These are phyloP conservation scores for Cirrhinus molitorella DNA, from an alignment of 2,797 vertebrate species.

Conservation along the genomic window DNA sequence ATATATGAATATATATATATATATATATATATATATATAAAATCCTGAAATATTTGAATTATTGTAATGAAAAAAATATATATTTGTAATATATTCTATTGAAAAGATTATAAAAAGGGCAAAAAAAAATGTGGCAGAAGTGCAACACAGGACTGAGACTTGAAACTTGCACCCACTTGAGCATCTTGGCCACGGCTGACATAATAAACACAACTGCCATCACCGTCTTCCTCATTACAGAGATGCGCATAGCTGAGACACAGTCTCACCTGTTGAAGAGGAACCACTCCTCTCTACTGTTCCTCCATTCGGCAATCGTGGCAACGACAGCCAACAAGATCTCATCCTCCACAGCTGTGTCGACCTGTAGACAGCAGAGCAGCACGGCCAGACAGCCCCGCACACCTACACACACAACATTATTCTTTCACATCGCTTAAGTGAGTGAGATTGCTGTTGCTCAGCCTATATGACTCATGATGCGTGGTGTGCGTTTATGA, in stretches of 20 bases:
- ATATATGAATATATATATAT: no score
- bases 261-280: constrained; percentile 89
- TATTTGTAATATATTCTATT: no score
- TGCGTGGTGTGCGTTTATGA: constrained; percentile 1
- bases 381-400: constrained; percentile 89
- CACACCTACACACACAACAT: constrained; percentile 78
- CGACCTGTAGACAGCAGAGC: constrained; percentile 85
- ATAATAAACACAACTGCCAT: neutral
- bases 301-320: constrained; percentile 91
- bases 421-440: neutral
- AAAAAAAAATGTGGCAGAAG: neutral
- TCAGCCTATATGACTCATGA: constrained; percentile 23
- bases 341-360: constrained; percentile 81
- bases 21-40: no score
- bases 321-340: constrained; percentile 85
- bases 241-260: constrained; percentile 19
- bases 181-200: neutral
- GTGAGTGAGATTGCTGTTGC: neutral
- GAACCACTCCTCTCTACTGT: constrained; percentile 87
- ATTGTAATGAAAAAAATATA: no score
- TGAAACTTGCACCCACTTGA: neutral
- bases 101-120: neutral
- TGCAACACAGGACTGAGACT: neutral
- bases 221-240: neutral
- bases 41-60: no score